phyloP scores from a whole-genome alignment of 1,140 invertebrate genomes.

The Phymorhynchus buccinoides region DNA sequence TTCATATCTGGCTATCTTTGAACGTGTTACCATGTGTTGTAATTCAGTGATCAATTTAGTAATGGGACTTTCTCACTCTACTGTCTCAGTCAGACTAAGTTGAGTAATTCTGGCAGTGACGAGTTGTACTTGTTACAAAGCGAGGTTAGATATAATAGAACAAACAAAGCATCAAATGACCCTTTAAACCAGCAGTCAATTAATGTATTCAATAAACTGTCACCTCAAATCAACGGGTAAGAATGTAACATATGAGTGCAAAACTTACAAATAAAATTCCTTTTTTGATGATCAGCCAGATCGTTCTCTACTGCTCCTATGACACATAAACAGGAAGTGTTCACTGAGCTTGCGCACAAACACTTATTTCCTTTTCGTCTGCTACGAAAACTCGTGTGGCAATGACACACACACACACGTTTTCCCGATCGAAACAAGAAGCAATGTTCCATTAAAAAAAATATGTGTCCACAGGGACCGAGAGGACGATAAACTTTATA shows the following conservation, averaged over 20 bases:
- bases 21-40: no score
- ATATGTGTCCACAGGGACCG: neutral
- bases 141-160: no score
- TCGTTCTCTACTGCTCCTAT: neutral
- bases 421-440: neutral
- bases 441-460: neutral
- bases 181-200: no score
- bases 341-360: neutral
- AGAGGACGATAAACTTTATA: neutral
- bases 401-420: neutral
- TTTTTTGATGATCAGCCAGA: neutral
- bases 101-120: no score
- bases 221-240: neutral
- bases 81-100: no score
- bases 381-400: neutral
- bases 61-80: no score
- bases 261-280: conserved; percentile 4
- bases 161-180: no score
- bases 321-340: neutral
- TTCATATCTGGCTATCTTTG: no score
- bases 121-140: no score
- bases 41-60: no score
- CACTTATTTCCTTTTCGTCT: neutral
- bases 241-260: neutral
- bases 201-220: neutral